These are phyloP conservation scores for Neodiprion virginianus DNA, from an alignment of 1,140 invertebrate genomes.

Conservation along the genomic window DNA sequence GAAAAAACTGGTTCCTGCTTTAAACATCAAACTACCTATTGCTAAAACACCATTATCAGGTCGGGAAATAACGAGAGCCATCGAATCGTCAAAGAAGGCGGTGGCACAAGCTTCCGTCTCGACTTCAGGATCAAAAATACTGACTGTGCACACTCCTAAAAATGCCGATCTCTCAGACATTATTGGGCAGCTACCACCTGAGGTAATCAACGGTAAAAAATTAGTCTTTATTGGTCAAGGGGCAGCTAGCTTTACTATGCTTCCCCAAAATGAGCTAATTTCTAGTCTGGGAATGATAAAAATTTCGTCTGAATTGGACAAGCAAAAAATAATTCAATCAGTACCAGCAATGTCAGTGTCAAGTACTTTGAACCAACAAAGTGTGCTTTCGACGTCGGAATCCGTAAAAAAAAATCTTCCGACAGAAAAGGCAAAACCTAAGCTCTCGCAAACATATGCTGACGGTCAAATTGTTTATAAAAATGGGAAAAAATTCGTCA, in stretches of 20 bases:
- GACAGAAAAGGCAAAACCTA: not conserved
- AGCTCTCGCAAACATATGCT: not conserved
- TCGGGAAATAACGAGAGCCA: not conserved
- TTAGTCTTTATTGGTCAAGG: constrained; percentile 41
- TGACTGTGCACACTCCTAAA: constrained; percentile 41
- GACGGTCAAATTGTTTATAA: constrained; percentile 30
- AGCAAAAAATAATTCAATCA: not conserved
- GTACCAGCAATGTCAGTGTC: not conserved
- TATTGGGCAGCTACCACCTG: constrained; percentile 41
- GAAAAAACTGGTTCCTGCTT: not conserved
- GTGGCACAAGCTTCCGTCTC: not conserved
- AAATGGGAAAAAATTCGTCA: constrained; percentile 39
- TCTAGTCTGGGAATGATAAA: constrained; percentile 1
- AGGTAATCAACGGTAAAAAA: constrained; percentile 40
- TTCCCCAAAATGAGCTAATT: not conserved
- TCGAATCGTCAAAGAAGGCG: not conserved
- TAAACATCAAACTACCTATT: not conserved
- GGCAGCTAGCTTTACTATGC: constrained; percentile 19
- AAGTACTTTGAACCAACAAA: not conserved
- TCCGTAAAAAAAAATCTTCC: not conserved
- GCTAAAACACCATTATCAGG: not conserved
- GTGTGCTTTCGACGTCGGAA: not conserved
- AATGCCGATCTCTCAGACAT: constrained; percentile 38
- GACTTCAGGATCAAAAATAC: constrained; percentile 30
- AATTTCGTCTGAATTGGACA: not conserved